Base-by-base conservation (phyloP, 2,888 invertebrate genomes). In the Cheiracanthium punctorium region DNA sequence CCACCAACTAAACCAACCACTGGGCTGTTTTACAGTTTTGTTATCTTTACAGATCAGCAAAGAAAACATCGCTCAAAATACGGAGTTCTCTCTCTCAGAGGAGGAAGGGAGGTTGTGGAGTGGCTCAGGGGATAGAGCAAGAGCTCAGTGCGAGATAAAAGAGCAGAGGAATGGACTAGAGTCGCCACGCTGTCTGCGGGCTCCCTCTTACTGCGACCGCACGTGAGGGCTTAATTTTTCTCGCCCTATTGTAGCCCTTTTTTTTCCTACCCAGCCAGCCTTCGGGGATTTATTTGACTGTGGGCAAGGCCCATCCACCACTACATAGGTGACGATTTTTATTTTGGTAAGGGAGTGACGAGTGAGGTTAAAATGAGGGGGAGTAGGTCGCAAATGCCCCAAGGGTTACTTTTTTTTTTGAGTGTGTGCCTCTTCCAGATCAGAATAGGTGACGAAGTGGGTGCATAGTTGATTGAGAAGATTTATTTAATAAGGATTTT, bases 21-120 rank as follows among this genome's bases (percentile, higher is more conserved):
- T 70, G 80, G 80, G 85, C 85, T 86, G 85, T 86, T 86, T 86
- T 86, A 86, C 85, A 80, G 80, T 86, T 86, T 86, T 86, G 85
- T 86, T 86, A 86, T 86, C 85, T 86, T 86, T 86, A 70, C 85
- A 86, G 85, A 86, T 86, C 85, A 86, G 85, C 33, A 86, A 86
- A 86, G 85, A 86, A 86, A 86, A 86, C 85, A 86, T 76, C 41
- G 79, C 85, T 80, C 80, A 80, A 80, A 80, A 86, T 86, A 86
- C 85, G 70, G 74, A 64, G 43, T 64, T 72, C 72, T 75, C 74
- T 71, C 70, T 76, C 30, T 28, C 10, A 20, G 14, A 41, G 20
- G 30, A 32, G 37, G 58, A 64, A 73, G 32, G 73, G 65, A 28
- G 30, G 43, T 8, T 12, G 24, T 48, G 32, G 43, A 32, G 32